These are phyloP conservation scores for Mamestra brassicae DNA, from an alignment of 2,888 invertebrate genomes.

Conservation along the genomic window DNA sequence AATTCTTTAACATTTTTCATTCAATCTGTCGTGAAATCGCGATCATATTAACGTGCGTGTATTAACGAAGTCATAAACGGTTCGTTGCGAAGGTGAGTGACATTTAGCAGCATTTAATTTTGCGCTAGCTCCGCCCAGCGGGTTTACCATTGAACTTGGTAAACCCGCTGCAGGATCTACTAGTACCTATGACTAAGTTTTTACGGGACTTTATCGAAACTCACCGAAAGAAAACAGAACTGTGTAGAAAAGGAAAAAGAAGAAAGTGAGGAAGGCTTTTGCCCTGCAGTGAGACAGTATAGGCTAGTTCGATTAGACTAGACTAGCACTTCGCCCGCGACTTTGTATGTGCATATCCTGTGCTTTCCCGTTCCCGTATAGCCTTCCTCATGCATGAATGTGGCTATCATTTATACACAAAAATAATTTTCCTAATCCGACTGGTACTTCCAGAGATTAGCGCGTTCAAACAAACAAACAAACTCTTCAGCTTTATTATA, in stretches of 20 bases:
- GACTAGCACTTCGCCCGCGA: no score
- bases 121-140: slow-evolving; percentile 51
- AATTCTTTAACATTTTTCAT: slow-evolving; percentile 5
- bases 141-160: slow-evolving; percentile 60
- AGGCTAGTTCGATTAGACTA: not conserved
- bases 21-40: slow-evolving; percentile 42
- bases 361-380: no score
- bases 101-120: slow-evolving; percentile 59
- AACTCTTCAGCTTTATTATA: no score
- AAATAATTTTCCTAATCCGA: no score
- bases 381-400: no score
- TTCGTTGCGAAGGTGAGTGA: slow-evolving; percentile 64
- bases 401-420: no score
- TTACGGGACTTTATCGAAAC: not conserved
- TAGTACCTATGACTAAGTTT: not conserved
- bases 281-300: not conserved
- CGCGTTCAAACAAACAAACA: no score
- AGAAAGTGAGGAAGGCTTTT: not conserved
- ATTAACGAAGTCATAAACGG: slow-evolving; percentile 39
- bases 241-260: no score
- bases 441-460: no score
- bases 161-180: not conserved
- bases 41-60: slow-evolving; percentile 33
- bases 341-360: no score
- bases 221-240: not conserved